These are phyloP conservation scores for Rhizoglyphus robini DNA, from an alignment of 1,140 invertebrate species.

Conservation along the genomic window DNA sequence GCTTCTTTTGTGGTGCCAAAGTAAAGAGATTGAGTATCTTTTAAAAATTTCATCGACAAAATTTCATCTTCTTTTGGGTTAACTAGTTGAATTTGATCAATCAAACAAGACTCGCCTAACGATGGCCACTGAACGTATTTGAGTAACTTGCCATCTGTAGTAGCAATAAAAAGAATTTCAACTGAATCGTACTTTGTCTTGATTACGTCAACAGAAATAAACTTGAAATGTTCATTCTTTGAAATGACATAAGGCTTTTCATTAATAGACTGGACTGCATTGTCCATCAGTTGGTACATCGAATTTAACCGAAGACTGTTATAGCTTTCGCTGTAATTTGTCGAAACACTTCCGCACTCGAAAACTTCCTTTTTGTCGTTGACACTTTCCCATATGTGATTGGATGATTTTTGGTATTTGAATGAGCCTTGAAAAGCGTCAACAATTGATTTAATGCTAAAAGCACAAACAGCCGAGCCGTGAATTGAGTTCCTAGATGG, in stretches of 20 bases:
- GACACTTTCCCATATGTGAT: conserved; percentile 58
- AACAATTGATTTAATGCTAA: conserved; percentile 66
- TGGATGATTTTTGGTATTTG: conserved; percentile 60
- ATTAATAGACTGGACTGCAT: conserved; percentile 57
- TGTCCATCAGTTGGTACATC: conserved; percentile 72
- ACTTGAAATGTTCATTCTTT: conserved; percentile 32
- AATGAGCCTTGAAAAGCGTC: conserved; percentile 72
- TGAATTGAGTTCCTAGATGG: conserved; percentile 58
- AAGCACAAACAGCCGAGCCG: conserved; percentile 84
- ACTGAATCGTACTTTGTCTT: conserved; percentile 35
- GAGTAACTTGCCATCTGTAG: conserved; percentile 54
- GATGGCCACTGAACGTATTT: conserved; percentile 61
- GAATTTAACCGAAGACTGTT: background rate
- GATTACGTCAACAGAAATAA: conserved; percentile 37
- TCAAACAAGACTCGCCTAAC: conserved; percentile 55
- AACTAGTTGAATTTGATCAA: conserved; percentile 66
- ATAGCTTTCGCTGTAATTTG: conserved; percentile 5
- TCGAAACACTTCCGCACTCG: conserved; percentile 31
- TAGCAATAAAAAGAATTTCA: conserved; percentile 64
- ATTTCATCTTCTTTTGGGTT: conserved; percentile 40
- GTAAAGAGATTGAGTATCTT: conserved; percentile 66
- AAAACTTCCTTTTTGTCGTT: conserved; percentile 40
- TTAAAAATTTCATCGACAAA: conserved; percentile 58
- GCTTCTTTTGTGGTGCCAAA: conserved; percentile 56
- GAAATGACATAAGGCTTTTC: conserved; percentile 43